phyloP scores from a whole-genome alignment of 2,888 invertebrate genomes.

The Drosophila pseudotakahashii region DNA sequence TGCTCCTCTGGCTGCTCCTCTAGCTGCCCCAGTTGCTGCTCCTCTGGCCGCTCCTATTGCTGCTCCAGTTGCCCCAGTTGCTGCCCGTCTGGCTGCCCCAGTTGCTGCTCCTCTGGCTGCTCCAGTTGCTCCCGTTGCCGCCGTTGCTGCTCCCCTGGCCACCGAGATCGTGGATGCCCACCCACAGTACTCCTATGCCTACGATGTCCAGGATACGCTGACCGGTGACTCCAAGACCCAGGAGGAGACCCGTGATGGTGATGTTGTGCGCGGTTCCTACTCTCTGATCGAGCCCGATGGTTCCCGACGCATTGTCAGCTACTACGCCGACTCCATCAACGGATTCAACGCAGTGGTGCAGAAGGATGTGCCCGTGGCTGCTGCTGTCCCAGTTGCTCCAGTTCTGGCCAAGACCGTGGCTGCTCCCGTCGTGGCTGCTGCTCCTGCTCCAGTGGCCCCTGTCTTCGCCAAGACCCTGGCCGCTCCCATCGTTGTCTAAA shows the following conservation, averaged over 20 bases:
- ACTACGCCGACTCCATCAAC: conserved; percentile 81
- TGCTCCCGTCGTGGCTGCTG: conserved; percentile 71
- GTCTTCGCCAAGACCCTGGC: conserved; percentile 78
- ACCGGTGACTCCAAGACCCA: conserved; percentile 84
- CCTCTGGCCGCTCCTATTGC: conserved; percentile 47
- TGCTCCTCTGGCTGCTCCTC: conserved; percentile 45
- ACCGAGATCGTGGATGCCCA: conserved; percentile 82
- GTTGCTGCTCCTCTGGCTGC: conserved; percentile 60
- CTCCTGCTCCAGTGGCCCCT: conserved; percentile 65
- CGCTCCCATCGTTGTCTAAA: conserved; percentile 77
- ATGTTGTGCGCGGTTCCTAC: conserved; percentile 83
- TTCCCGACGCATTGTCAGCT: conserved; percentile 81
- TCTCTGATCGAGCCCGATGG: conserved; percentile 84
- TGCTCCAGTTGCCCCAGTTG: conserved; percentile 44
- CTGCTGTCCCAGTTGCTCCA: conserved; percentile 64
- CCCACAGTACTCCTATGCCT: conserved; percentile 82
- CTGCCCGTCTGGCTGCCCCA: conserved; percentile 64
- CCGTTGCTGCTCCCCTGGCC: conserved; percentile 82
- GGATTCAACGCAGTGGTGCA: conserved; percentile 83
- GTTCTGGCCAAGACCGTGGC: conserved; percentile 77
- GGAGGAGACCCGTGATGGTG: conserved; percentile 83
- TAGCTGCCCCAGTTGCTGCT: conserved; percentile 57
- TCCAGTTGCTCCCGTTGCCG: conserved; percentile 74
- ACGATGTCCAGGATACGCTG: conserved; percentile 82
- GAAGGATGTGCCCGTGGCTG: conserved; percentile 70